These are phyloP conservation scores for Drosophila algonquin DNA, from an alignment of 2,888 invertebrate genomes.

Conservation along the genomic window DNA sequence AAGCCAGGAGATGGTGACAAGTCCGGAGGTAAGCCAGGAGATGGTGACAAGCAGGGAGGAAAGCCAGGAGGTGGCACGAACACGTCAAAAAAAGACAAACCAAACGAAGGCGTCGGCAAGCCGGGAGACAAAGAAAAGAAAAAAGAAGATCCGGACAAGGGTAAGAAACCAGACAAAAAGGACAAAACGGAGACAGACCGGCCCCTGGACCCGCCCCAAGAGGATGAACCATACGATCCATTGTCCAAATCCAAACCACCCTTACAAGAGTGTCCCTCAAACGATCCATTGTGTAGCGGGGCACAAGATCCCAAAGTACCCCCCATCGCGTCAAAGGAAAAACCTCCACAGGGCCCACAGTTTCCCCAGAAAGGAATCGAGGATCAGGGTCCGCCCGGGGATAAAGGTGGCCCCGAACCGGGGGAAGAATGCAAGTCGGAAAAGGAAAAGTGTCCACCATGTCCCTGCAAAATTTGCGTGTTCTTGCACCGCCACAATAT, in stretches of 20 bases:
- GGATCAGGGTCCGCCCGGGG: background rate
- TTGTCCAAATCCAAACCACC: background rate
- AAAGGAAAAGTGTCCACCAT: background rate
- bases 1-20: too few species aligned
- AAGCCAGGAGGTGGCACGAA: too few species aligned
- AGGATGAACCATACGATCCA: too few species aligned
- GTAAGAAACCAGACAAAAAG: background rate
- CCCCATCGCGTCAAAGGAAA: background rate
- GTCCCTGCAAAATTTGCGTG: constrained; percentile 42
- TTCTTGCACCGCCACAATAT: constrained; percentile 28
- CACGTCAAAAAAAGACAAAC: too few species aligned
- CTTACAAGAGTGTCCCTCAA: background rate
- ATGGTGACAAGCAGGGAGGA: background rate
- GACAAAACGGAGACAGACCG: too few species aligned
- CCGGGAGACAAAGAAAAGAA: background rate
- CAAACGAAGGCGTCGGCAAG: too few species aligned
- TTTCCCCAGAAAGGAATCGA: background rate
- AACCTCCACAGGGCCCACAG: background rate
- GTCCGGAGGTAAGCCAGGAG: too few species aligned
- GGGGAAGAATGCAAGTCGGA: background rate
- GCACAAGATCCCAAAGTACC: background rate
- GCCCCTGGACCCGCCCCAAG: too few species aligned
- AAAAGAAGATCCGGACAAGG: too few species aligned
- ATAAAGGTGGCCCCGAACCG: background rate
- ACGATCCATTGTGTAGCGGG: background rate